Evolutionary conservation across 2,888 invertebrate species (phyloP), one percentile per base, ranked within the genome.

Genomic region (Dynastes maya): DNA sequence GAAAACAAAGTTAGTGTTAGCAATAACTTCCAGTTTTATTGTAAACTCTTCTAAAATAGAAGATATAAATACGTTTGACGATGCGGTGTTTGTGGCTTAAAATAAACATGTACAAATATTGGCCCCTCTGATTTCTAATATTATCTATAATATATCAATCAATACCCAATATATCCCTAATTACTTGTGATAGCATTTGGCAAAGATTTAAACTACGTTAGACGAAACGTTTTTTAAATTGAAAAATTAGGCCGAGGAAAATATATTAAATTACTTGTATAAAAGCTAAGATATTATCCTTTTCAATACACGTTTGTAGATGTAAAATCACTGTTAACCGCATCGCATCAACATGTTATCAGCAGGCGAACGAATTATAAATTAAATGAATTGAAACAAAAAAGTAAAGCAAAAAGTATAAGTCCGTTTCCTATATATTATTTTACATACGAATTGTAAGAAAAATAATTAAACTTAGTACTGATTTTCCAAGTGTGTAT

Each of bases 61-160:
- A 8, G 22, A 58, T 58, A 22, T 8, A 22, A 53, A 16, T 53
- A 2, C 13, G 51, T 78, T 74, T 72, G 27, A 45, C 27, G 72
- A 74, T 74, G 72, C 61, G 72, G 61, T 61, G 72, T 27, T 11
- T 63, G 6, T 29, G 40, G 45, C 22, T 74, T 61, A 27, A 74
- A 74, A 45, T 45, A 68, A 51, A 68, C 2, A 9, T 68, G 51
- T 45, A 45, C 51, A 51, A 51, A 63, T 27, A 27, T 74, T 74
- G 72, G 72, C 72, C 72, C 72, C 72, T 45, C 27, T 74, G 58
- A 61, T 74, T 74, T 74, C 49, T 45, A 72, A 45, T 29, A 27
- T 63, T 16, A 45, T 11, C 45, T 16, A 27, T 45, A 29, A 63
- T 51, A 29, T 51, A 9, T 53, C 51, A 6, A 68, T 51, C 22